Percentiles rank a stretch among this genome's conserved stretches.
These are phyloP conservation scores for Ochropleura plecta DNA, from an alignment of 2,888 invertebrate species.

Conservation along the genomic window DNA sequence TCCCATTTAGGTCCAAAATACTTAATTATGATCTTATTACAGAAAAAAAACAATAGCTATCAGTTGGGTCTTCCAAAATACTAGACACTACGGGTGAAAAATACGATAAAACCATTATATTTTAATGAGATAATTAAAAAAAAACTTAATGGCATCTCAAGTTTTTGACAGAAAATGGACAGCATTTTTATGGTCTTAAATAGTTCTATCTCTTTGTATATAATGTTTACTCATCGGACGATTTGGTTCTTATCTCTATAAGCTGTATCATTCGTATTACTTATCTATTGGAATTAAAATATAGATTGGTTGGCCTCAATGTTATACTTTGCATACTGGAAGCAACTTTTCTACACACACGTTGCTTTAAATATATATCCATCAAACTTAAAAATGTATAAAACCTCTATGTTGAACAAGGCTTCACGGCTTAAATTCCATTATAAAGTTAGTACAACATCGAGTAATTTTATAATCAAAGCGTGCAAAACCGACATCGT, in stretches of 20 bases:
- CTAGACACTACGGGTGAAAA: background rate
- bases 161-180: background rate
- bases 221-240: background rate
- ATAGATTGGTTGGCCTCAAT: background rate
- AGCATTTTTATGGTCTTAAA: background rate
- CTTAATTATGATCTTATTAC: background rate
- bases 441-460: slow-evolving; percentile 75
- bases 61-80: slow-evolving; percentile 15
- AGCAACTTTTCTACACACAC: background rate
- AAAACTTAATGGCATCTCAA: background rate
- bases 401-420: slow-evolving; percentile 65
- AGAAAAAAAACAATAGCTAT: background rate
- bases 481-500: slow-evolving; percentile 76
- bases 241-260: background rate
- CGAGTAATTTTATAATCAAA: slow-evolving; percentile 80
- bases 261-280: background rate
- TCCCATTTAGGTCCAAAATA: background rate
- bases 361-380: slow-evolving; percentile 32
- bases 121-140: background rate
- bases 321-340: background rate
- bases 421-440: slow-evolving; percentile 71
- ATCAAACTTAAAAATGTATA: slow-evolving; percentile 54
- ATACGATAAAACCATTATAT: background rate
- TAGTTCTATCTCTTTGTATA: background rate
- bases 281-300: background rate